A percentile compares a stretch with the other conserved stretches of the same genome.
Evolutionary conservation across 1,140 invertebrate genomes (phyloP).

Genomic region (Drosophila murphyi): DNA sequence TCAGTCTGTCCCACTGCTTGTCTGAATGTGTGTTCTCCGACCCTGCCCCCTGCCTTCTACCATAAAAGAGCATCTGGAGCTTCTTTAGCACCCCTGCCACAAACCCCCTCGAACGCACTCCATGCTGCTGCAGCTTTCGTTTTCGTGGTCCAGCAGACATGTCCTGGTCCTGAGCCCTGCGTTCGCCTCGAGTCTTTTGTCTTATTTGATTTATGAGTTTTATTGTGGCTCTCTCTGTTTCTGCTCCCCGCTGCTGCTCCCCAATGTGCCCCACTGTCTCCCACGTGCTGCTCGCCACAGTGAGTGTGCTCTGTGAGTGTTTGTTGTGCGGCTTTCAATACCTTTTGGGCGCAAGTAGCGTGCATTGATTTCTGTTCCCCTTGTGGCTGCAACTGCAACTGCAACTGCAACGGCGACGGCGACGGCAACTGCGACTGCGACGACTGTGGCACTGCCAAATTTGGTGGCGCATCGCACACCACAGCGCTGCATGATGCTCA

Average conservation of each 20-base stretch:
- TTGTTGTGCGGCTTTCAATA: conserved; percentile 47
- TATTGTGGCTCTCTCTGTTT: conserved; percentile 60
- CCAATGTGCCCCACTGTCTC: background rate
- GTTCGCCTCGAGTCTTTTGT: conserved; percentile 80
- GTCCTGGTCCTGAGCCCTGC: conserved; percentile 63
- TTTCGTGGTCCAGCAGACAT: conserved; percentile 54
- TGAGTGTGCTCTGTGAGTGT: conserved; percentile 26
- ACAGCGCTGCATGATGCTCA: conserved; percentile 13
- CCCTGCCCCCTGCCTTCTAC: background rate
- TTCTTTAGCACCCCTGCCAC: conserved; percentile 21
- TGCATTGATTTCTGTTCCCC: conserved; percentile 64
- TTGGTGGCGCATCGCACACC: conserved; percentile 43
- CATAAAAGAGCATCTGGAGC: conserved; percentile 5
- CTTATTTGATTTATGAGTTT: conserved; percentile 83
- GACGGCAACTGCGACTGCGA: background rate
- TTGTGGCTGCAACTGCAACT: conserved; percentile 30
- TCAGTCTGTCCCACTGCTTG: background rate
- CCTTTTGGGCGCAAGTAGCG: conserved; percentile 64
- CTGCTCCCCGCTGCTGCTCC: background rate
- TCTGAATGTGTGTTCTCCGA: background rate
- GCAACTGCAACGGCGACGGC: conserved; percentile 21
- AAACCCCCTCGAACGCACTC: conserved; percentile 31
- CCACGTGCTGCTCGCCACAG: background rate
- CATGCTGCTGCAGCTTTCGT: conserved; percentile 60
- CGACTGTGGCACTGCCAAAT: conserved; percentile 60